Conservation (phyloP, 1,140 invertebrate genomes). For the Hyles vespertilio region DNA sequence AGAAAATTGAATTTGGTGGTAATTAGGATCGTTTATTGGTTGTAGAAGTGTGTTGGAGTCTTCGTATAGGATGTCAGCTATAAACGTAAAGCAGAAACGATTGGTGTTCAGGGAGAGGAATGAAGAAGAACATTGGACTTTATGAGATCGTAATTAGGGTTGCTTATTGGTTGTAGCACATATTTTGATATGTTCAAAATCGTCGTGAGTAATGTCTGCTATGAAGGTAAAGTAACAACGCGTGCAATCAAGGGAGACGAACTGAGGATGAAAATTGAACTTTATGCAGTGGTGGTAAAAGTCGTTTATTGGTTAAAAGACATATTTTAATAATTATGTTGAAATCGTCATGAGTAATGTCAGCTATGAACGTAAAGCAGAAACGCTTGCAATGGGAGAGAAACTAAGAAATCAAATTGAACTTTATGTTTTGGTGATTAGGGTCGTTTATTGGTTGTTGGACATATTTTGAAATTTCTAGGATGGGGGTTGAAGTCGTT, state of each 20-base stretch:
- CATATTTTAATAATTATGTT: no score
- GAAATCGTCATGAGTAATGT: no score
- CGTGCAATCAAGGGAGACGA: conserved; percentile 76
- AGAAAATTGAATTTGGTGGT: no score
- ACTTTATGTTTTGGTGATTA: conserved; percentile 39
- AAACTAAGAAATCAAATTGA: conserved; percentile 56
- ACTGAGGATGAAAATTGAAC: conserved; percentile 64
- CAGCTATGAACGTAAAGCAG: conserved; percentile 78
- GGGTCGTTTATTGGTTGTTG: no score
- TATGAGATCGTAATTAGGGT: conserved; percentile 64
- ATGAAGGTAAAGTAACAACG: conserved; percentile 93
- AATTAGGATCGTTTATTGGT: conserved; percentile 72
- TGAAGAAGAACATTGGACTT: conserved; percentile 48
- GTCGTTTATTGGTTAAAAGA: no score
- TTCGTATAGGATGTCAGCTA: no score
- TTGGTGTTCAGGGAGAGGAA: conserved; percentile 77
- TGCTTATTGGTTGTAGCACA: no score
- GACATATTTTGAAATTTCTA: conserved; percentile 39
- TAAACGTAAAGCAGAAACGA: conserved; percentile 91
- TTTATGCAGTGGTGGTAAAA: no score
- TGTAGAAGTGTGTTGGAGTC: no score
- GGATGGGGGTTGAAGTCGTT: conserved; percentile 64
- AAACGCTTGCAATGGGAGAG: conserved; percentile 80
- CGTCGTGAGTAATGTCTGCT: conserved; percentile 91
- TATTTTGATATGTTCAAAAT: conserved; percentile 78